Base-by-base conservation (phyloP, 2,113 vertebrate genomes). In the Microtus richardsoni region DNA sequence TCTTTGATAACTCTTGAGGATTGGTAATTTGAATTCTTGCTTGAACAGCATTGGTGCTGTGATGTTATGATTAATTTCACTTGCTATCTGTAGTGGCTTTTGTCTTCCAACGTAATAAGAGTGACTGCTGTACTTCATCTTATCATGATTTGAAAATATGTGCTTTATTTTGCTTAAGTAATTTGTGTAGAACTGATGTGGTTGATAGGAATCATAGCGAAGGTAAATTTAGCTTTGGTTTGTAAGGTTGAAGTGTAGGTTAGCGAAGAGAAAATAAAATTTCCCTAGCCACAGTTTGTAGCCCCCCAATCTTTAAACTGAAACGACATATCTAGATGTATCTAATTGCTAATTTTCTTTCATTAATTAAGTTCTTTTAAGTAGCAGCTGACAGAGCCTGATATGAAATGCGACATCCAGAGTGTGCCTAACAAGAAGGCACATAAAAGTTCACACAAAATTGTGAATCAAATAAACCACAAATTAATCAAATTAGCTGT, bases 141-240 rank as follows among this genome's bases (percentile, higher is more conserved):
- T 93, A 74, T 88, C 58, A 78, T 28, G 2, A 73, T 92, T 58
- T 92, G 19, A 79, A 80, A 64, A 89, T 78, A 22, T 19, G 24
- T 83, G 49, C 71, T 95, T 96, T 54, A 71, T 86, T 95, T 96
- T 94, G 64, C 54, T 91, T 91, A 83, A 74, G 60, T 73, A 82
- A 64, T 41, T 84, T 85, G 62, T 39, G 36, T 24, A 21, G 22
- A 36, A 36, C 83, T 94, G 24, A 95, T 60, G 41, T 86, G 1
- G 11, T 71, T 62, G 41, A 33, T 86, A 84, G 52, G 14, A 13
- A 58, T 54, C 14, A 78, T 62, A 92, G 36, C 5, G 90, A 58
- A 77, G 3, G 33, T 36, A 5, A 39, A 49, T 26, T 52, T 70
- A 49, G 30, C 71, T 97, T 88, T 96, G 54, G 64, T 73, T 83